Evolutionary conservation across 2,113 vertebrate genomes (phyloP), one percentile per base, ranked within the genome.

Genomic region (Willisornis vidua): DNA sequence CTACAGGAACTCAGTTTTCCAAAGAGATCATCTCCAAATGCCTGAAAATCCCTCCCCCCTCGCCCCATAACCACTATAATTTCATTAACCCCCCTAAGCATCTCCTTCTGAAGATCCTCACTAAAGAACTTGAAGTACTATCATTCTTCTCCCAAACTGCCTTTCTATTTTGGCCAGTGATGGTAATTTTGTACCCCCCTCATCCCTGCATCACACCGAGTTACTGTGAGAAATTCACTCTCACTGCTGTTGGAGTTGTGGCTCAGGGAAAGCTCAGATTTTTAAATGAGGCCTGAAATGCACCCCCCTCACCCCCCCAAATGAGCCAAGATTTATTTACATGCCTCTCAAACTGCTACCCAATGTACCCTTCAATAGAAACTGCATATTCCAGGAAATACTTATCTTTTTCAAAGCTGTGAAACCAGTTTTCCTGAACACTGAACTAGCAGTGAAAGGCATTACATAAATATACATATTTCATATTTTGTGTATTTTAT

Each of bases 1-100:
- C 39, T 26, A 28, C 71, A 65, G 39, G 20, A 73, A 23, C 29
- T 8, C 33, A 9, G 43, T 63, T 89, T 77, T 11, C 37, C 45
- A n/a, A 28, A 57, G 23, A 91, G 4, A 54, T 45, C 57, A 31
- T 28, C 43, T 83, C 59, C 71, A 73, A 85, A 73, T 12, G 33
- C 9, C 57, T 43, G 19, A 0, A 3, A 70, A 35, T 7, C 3
- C 15, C 39, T 63, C 58, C 9, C 1, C 12, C 29, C 12, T 9
- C 9, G 9, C 55, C 8, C 55, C 33, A 1, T 4, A 3, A 25
- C 29, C 45, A 37, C 16, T 19, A 61, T 3, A 0, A 48, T 33
- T 66, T 76, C 35, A 51, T 23, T 31, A 45, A 61, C 12, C 14
- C 18, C 61, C 58, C 59, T 28, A 31, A 59, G 22, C 45, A 72